These are phyloP conservation scores for Seira musarum DNA, from an alignment of 2,888 invertebrate genomes.

Conservation along the genomic window DNA sequence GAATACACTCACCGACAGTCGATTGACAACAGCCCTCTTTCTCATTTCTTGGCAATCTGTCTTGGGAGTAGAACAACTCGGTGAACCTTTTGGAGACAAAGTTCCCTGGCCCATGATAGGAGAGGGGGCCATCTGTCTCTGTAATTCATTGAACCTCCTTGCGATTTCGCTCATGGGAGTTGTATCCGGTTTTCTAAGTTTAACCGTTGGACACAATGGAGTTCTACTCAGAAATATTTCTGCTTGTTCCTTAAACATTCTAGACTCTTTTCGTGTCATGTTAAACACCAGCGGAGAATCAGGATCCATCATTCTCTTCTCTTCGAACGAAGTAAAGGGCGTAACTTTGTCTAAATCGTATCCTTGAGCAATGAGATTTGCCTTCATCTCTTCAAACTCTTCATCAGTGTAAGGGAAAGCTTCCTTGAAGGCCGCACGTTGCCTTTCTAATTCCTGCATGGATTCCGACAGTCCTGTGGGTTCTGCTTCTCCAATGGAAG, in stretches of 20 bases:
- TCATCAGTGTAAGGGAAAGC: slow-evolving; percentile 44
- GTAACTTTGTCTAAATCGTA: slow-evolving; percentile 14
- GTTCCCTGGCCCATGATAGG: neutral
- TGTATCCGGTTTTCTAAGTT: neutral
- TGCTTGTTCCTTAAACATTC: slow-evolving; percentile 41
- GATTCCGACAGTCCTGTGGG: too few species aligned
- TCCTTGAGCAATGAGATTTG: slow-evolving; percentile 19
- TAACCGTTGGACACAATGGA: neutral
- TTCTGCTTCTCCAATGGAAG: too few species aligned
- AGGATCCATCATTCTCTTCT: slow-evolving; percentile 20
- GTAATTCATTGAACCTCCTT: slow-evolving; percentile 12
- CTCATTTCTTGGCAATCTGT: neutral
- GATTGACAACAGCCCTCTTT: slow-evolving; percentile 32
- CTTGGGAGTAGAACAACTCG: slow-evolving; percentile 20
- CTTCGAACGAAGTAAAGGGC: slow-evolving; percentile 36
- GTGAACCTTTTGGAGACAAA: neutral
- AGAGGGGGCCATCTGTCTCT: neutral
- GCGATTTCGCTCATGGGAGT: slow-evolving; percentile 29
- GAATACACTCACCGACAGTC: slow-evolving; percentile 28
- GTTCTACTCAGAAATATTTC: slow-evolving; percentile 18
- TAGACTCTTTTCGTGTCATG: slow-evolving; percentile 35
- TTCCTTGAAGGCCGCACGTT: slow-evolving; percentile 37
- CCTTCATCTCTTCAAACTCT: slow-evolving; percentile 11
- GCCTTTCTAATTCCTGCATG: neutral
- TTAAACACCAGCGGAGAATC: slow-evolving; percentile 40